These are phyloP conservation scores for Pissodes strobi DNA, from an alignment of 1,140 invertebrate species.

Conservation along the genomic window DNA sequence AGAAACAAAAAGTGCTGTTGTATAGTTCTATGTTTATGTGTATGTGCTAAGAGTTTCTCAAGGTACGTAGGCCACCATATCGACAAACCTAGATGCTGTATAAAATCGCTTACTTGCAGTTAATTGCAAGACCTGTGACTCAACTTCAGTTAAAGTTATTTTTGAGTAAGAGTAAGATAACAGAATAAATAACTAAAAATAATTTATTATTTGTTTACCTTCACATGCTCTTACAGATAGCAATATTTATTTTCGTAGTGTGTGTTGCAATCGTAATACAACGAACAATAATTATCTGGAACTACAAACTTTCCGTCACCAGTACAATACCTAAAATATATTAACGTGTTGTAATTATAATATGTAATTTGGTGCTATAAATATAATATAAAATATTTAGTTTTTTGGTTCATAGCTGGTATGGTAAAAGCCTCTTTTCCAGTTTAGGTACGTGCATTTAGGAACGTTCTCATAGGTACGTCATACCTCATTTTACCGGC, in stretches of 20 bases:
- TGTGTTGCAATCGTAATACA: slow-evolving; percentile 26
- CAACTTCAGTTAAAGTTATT: no score
- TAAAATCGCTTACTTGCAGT: no score
- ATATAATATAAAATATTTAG: background rate
- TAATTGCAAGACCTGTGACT: no score
- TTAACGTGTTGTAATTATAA: background rate
- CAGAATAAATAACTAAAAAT: no score
- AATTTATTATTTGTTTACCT: no score
- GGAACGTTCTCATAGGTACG: slow-evolving; percentile 28
- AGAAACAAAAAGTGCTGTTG: no score
- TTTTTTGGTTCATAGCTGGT: background rate
- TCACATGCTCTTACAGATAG: background rate
- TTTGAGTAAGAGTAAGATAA: no score
- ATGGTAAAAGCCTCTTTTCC: background rate
- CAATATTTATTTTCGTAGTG: background rate
- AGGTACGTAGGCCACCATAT: no score
- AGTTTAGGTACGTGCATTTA: slow-evolving; percentile 15
- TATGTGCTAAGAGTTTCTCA: no score
- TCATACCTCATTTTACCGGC: slow-evolving; percentile 15
- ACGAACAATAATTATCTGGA: slow-evolving; percentile 30
- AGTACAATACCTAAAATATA: slow-evolving; percentile 22
- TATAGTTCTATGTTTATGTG: no score
- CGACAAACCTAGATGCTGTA: no score
- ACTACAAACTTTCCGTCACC: slow-evolving; percentile 30
- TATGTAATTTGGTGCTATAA: background rate